Percentiles rank a stretch among this genome's conserved stretches.
Conservation (phyloP, 2,797 vertebrate species). For the Intellagama lesueurii region DNA sequence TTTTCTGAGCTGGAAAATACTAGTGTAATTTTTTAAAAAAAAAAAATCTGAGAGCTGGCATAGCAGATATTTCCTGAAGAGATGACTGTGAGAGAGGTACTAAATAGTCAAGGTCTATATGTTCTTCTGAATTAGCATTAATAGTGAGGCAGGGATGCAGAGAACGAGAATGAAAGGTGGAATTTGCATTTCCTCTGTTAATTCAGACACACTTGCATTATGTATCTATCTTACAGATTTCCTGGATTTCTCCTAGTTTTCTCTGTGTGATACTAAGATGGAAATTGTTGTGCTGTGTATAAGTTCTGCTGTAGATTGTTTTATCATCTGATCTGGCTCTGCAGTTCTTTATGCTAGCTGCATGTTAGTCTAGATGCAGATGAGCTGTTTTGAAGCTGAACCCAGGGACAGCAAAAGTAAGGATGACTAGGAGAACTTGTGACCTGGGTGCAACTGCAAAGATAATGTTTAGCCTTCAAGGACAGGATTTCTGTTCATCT, state of each 20-base stretch:
- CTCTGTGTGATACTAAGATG: background rate
- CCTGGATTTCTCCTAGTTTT: background rate
- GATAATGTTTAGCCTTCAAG: background rate
- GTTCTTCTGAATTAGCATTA: background rate
- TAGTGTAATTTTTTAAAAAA: background rate
- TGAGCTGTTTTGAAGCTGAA: background rate
- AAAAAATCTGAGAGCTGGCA: background rate
- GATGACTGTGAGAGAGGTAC: slow-evolving; percentile 8
- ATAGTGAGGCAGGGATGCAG: too few species aligned
- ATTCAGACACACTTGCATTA: background rate
- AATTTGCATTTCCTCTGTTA: background rate
- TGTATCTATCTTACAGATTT: background rate
- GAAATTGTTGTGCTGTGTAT: background rate
- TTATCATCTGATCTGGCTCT: background rate
- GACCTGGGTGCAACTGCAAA: background rate
- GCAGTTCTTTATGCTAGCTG: background rate
- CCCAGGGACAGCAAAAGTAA: background rate
- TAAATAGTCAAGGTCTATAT: background rate
- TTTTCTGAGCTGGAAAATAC: too few species aligned
- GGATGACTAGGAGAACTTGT: background rate
- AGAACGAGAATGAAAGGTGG: background rate
- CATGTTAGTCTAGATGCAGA: background rate
- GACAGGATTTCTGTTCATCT: background rate
- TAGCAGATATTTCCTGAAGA: slow-evolving; percentile 35
- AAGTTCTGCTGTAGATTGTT: background rate